phyloP scores from a whole-genome alignment of 2,797 vertebrate species.

The Allobates femoralis region DNA sequence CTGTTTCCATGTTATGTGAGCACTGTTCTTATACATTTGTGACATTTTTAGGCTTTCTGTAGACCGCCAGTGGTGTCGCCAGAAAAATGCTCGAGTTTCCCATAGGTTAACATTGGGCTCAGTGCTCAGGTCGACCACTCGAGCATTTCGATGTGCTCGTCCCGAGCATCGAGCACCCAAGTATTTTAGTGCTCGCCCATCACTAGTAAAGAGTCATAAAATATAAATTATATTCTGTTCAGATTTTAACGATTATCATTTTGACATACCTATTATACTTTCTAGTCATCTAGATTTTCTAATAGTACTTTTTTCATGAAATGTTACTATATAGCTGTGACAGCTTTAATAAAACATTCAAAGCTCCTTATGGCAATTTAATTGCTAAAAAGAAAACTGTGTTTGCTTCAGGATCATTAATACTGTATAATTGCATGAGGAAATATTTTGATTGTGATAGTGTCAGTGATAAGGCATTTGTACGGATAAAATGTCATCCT shows the following conservation, averaged over 20 bases:
- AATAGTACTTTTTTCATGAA: not conserved
- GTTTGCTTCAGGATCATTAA: slow-evolving; percentile 40
- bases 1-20: too few species aligned
- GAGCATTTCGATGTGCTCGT: too few species aligned
- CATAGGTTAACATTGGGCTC: too few species aligned
- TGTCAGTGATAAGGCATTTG: slow-evolving; percentile 37
- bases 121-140: too few species aligned
- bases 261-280: not conserved
- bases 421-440: slow-evolving; percentile 48
- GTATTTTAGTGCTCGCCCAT: too few species aligned
- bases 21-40: too few species aligned
- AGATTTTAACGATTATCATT: not conserved
- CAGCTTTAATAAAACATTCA: slow-evolving; percentile 46
- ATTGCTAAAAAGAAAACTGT: slow-evolving; percentile 46
- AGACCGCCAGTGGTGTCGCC: too few species aligned
- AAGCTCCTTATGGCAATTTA: slow-evolving; percentile 47
- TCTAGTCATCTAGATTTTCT: not conserved
- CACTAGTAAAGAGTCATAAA: not conserved
- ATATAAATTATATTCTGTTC: not conserved
- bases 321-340: slow-evolving; percentile 25
- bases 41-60: too few species aligned
- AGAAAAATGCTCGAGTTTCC: too few species aligned
- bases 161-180: too few species aligned
- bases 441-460: slow-evolving; percentile 42
- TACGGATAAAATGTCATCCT: slow-evolving; percentile 1